Evolutionary conservation across 2,113 vertebrate species (phyloP).

Genomic region (Phaethornis superciliosus): DNA sequence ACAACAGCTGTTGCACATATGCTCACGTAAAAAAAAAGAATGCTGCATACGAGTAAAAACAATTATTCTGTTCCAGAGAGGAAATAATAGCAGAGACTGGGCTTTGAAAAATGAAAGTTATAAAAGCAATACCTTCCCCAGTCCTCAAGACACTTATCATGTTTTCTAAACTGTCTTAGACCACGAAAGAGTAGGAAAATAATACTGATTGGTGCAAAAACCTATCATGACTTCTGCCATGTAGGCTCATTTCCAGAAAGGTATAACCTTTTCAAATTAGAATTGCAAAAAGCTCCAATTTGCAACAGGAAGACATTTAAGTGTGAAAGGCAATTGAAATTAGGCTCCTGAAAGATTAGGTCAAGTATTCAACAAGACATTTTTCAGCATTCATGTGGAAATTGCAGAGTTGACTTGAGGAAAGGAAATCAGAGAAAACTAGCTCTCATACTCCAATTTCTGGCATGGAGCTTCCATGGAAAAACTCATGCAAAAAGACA

Average conservation of each 20-base stretch:
- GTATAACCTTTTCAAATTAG: not conserved
- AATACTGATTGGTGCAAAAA: not conserved
- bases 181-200: not conserved
- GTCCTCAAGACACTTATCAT: not conserved
- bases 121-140: not conserved
- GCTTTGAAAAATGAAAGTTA: not conserved
- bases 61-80: not conserved
- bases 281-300: not conserved
- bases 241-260: not conserved
- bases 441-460: not conserved
- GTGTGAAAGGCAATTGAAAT: not conserved
- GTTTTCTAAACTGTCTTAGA: not conserved
- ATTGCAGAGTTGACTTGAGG: not conserved
- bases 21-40: not conserved
- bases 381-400: not conserved
- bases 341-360: not conserved
- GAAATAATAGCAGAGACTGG: not conserved
- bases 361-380: not conserved
- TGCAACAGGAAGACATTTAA: not conserved
- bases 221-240: not conserved
- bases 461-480: not conserved
- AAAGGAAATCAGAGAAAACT: not conserved
- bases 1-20: not conserved
- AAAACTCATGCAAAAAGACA: not conserved
- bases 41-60: not conserved